Evolutionary conservation across 2,797 vertebrate genomes (phyloP).

Genomic region (Pempheris klunzingeri): DNA sequence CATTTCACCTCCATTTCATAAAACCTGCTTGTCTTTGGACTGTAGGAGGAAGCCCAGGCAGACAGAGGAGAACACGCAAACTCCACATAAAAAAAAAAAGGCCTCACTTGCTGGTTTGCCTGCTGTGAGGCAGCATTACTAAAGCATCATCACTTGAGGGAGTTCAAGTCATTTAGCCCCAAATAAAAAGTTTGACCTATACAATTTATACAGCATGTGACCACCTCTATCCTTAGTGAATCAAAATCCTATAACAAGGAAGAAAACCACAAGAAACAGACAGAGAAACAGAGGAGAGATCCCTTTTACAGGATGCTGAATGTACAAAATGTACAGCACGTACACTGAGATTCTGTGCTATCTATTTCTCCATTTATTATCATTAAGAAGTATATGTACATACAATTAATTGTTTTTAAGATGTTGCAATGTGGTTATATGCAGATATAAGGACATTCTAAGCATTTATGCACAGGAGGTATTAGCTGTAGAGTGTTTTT

Average conservation of each 20-base stretch:
- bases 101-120: no score
- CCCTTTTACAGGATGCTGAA: background rate
- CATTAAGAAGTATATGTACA: background rate
- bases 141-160: background rate
- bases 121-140: conserved; percentile 10
- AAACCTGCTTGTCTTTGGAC: background rate
- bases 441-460: background rate
- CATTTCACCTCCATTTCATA: background rate
- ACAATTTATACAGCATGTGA: background rate
- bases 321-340: conserved; percentile 32
- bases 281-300: background rate
- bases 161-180: background rate
- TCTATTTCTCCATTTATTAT: background rate
- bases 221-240: background rate
- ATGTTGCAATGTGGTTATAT: background rate
- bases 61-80: background rate
- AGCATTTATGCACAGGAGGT: background rate
- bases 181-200: background rate
- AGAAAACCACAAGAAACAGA: background rate
- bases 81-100: background rate
- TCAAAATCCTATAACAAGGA: background rate
- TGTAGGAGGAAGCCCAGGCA: background rate
- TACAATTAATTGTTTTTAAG: background rate
- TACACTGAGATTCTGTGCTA: background rate
- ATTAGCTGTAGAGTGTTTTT: no score